Percentiles rank a stretch among this genome's conserved stretches.
Conservation (phyloP, 2,888 invertebrate genomes). For the Melanchra persicariae region DNA sequence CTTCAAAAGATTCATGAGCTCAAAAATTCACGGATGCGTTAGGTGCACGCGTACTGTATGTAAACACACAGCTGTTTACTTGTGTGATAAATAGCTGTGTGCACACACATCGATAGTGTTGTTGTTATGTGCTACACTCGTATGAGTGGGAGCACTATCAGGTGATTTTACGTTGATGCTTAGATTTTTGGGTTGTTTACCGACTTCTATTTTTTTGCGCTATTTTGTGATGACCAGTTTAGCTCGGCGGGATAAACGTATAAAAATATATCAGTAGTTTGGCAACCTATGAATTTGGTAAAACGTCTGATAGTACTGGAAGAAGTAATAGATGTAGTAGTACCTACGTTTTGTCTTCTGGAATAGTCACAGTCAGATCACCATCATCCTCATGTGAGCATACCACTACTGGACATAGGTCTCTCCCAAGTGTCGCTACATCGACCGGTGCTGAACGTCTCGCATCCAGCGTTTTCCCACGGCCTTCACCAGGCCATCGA, state of each 20-base stretch:
- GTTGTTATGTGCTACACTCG: slow-evolving; percentile 27
- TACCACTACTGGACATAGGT: no score
- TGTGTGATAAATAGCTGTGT: slow-evolving; percentile 28
- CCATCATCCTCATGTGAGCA: no score
- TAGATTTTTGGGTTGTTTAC: slow-evolving; percentile 35
- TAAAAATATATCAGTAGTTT: not conserved
- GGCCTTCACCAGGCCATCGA: no score
- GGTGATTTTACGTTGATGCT: slow-evolving; percentile 41
- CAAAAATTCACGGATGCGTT: slow-evolving; percentile 23
- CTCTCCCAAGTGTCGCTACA: no score
- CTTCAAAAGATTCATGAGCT: slow-evolving; percentile 8
- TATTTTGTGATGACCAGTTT: not conserved
- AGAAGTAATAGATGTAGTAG: not conserved
- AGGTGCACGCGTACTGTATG: slow-evolving; percentile 54
- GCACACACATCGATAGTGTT: slow-evolving; percentile 21
- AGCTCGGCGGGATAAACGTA: not conserved
- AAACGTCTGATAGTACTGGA: not conserved
- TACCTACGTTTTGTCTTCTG: no score
- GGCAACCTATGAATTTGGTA: not conserved
- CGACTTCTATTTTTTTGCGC: not conserved
- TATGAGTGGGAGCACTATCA: slow-evolving; percentile 41
- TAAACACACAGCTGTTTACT: slow-evolving; percentile 55
- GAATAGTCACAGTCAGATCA: not conserved
- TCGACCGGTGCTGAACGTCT: no score
- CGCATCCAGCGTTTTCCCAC: no score